Percentiles rank a stretch among this genome's conserved stretches.
Evolutionary conservation across 2,888 invertebrate species (phyloP).

Genomic region (Diarsia rubi): DNA sequence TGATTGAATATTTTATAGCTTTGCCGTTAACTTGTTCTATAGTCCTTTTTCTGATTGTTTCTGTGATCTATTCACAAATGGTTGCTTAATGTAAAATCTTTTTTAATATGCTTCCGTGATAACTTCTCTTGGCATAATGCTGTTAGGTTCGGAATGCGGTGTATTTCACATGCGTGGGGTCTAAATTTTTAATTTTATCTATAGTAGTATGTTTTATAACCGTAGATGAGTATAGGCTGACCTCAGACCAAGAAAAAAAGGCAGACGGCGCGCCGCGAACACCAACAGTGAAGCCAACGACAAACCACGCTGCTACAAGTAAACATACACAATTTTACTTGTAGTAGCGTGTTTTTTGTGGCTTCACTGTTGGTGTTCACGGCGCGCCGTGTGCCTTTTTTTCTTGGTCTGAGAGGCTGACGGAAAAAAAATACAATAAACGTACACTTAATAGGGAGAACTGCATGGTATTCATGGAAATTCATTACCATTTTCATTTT

Average conservation of each 20-base stretch:
- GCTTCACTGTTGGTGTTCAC: no score
- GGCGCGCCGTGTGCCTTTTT: no score
- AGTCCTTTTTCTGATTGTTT: slow-evolving; percentile 17
- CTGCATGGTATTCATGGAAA: neutral
- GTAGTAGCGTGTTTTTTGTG: no score
- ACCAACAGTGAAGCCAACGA: no score
- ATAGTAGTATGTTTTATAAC: no score
- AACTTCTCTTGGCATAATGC: neutral
- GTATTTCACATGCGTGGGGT: neutral
- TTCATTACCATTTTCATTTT: neutral
- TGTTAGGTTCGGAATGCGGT: neutral
- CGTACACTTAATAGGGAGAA: neutral
- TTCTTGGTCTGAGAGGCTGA: no score
- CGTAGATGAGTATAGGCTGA: neutral
- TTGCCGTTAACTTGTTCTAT: neutral
- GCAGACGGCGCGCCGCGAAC: no score
- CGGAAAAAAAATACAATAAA: neutral
- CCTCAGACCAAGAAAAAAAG: no score
- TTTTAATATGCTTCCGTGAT: neutral
- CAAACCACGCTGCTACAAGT: no score
- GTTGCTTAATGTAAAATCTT: slow-evolving; percentile 4
- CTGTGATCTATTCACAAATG: slow-evolving; percentile 1
- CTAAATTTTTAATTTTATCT: no score
- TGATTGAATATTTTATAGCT: slow-evolving; percentile 13
- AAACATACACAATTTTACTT: no score